Evolutionary conservation across 2,888 invertebrate species (phyloP).

Genomic region (Dexiosoma caninum): DNA sequence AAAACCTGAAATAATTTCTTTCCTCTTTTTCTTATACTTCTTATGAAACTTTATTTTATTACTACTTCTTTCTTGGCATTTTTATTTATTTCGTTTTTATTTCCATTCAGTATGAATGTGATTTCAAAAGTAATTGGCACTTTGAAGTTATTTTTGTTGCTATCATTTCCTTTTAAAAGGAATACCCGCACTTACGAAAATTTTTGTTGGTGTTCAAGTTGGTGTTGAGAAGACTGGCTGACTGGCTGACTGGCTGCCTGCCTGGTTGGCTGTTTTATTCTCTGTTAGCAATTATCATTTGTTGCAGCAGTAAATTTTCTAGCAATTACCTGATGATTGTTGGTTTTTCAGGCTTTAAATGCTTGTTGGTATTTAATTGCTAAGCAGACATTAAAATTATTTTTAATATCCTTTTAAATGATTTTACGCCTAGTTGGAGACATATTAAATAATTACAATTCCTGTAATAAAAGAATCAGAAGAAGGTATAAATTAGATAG

Average conservation of each 20-base stretch:
- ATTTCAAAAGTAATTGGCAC: constrained; percentile 61
- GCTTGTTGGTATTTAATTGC: constrained; percentile 60
- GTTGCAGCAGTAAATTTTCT: constrained; percentile 61
- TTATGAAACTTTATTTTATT: constrained; percentile 30
- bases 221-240: constrained; percentile 14
- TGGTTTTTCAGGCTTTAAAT: constrained; percentile 58
- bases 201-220: constrained; percentile 39
- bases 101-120: constrained; percentile 29
- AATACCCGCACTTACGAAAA: constrained; percentile 25
- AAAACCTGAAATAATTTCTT: constrained; percentile 60
- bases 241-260: background rate
- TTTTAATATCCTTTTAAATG: constrained; percentile 54
- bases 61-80: constrained; percentile 1
- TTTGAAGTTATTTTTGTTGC: constrained; percentile 61
- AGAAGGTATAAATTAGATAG: background rate
- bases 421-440: constrained; percentile 54
- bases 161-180: constrained; percentile 51
- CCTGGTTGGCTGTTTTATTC: constrained; percentile 43
- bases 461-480: background rate
- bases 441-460: constrained; percentile 42
- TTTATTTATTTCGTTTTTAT: constrained; percentile 21
- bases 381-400: constrained; percentile 58
- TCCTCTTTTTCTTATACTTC: constrained; percentile 7
- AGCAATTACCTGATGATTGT: constrained; percentile 64
- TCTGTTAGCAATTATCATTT: constrained; percentile 62